These are phyloP conservation scores for Stegodyphus mimosarum DNA, from an alignment of 1,140 invertebrate genomes.

Conservation along the genomic window DNA sequence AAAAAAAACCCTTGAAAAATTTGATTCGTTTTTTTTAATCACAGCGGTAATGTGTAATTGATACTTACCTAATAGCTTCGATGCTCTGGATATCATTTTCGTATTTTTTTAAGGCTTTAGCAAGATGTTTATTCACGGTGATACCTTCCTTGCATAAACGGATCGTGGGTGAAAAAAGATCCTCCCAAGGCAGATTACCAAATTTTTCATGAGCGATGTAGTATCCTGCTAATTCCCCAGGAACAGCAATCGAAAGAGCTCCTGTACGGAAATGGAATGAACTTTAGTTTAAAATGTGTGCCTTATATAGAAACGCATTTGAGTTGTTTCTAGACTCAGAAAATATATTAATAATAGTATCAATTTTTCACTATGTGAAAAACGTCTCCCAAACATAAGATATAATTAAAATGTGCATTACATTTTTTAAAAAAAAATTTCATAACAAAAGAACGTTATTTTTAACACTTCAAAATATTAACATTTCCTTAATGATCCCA, in stretches of 20 bases:
- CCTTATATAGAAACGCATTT: background rate
- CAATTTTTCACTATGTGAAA: background rate
- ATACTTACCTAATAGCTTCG: slow-evolving; percentile 41
- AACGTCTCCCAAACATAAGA: no score
- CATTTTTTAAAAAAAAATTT: no score
- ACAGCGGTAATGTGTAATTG: no score
- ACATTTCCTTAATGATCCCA: no score
- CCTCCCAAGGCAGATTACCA: slow-evolving; percentile 68
- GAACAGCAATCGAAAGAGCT: slow-evolving; percentile 66
- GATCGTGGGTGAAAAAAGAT: slow-evolving; percentile 65
- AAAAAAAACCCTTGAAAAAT: background rate
- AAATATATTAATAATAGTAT: background rate
- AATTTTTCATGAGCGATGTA: slow-evolving; percentile 64
- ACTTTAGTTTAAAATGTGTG: background rate
- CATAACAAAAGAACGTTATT: no score
- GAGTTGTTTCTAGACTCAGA: background rate
- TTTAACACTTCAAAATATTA: no score
- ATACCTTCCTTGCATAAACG: slow-evolving; percentile 62
- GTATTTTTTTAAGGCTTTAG: slow-evolving; percentile 57
- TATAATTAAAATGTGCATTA: no score
- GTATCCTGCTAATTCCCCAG: slow-evolving; percentile 68
- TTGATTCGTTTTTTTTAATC: no score
- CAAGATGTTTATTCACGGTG: slow-evolving; percentile 60
- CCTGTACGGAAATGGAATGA: slow-evolving; percentile 25
- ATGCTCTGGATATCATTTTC: slow-evolving; percentile 34